Conservation (phyloP, 1,140 invertebrate species). For the Leptopilina clavipes region DNA sequence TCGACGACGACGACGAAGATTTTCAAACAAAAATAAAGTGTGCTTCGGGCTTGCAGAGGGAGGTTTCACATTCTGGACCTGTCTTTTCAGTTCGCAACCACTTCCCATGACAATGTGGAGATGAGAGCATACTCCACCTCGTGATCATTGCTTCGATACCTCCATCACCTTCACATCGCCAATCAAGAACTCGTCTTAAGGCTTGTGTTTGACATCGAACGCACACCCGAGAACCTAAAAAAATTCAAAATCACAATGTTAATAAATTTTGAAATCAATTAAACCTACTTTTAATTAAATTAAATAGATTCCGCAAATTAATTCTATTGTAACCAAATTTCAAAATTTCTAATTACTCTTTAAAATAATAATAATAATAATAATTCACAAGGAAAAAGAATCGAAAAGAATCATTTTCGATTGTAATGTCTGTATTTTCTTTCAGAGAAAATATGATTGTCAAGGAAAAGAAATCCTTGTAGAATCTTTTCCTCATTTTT, state of each 20-base stretch:
- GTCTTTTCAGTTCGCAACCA: conserved; percentile 82
- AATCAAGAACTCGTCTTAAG: conserved; percentile 80
- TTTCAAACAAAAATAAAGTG: conserved; percentile 82
- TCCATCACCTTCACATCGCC: conserved; percentile 85
- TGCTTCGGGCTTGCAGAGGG: conserved; percentile 76
- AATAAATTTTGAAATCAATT: too few species aligned
- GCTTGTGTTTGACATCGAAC: conserved; percentile 86
- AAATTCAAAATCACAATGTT: conserved; percentile 38
- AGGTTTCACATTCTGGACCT: conserved; percentile 75
- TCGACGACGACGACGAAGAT: background rate
- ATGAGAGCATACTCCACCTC: conserved; percentile 84
- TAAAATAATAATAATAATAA: too few species aligned
- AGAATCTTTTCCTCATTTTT: conserved; percentile 4
- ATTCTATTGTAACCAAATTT: too few species aligned
- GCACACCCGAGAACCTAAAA: conserved; percentile 82
- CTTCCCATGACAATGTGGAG: conserved; percentile 88
- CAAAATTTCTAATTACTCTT: too few species aligned
- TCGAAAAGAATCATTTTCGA: background rate
- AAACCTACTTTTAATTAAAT: too few species aligned
- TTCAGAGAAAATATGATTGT: background rate
- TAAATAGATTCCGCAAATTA: too few species aligned
- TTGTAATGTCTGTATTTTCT: background rate
- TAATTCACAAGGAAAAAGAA: too few species aligned
- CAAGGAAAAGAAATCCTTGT: conserved; percentile 5
- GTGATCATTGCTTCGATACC: conserved; percentile 82